phyloP scores from a whole-genome alignment of 2,113 vertebrate genomes.

The Neofelis nebulosa region DNA sequence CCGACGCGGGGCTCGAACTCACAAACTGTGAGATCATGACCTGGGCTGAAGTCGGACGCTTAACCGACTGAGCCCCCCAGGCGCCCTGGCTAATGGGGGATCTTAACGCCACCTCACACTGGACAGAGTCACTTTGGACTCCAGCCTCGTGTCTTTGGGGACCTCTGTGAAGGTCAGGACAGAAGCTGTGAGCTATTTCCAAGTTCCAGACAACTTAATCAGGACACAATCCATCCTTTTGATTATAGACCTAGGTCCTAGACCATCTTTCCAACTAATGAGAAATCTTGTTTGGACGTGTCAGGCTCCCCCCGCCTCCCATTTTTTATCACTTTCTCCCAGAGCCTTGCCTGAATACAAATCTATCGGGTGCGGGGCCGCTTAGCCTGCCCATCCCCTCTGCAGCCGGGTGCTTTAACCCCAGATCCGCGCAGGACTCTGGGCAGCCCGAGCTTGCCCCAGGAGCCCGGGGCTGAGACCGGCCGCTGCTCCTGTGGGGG shows the following conservation, averaged over 20 bases:
- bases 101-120: background rate
- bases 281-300: constrained; percentile 53
- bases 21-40: no score
- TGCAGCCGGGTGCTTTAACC: background rate
- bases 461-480: background rate
- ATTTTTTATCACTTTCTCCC: constrained; percentile 42
- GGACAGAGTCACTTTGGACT: background rate
- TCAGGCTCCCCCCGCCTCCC: background rate
- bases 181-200: background rate
- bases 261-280: constrained; percentile 62
- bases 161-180: constrained; percentile 23
- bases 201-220: constrained; percentile 51
- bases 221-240: constrained; percentile 57
- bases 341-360: background rate
- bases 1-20: no score
- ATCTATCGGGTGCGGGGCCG: fast-evolving
- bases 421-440: background rate
- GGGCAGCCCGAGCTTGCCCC: background rate
- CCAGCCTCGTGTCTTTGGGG: background rate
- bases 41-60: no score
- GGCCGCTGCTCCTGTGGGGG: constrained; percentile 36
- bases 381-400: background rate
- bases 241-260: constrained; percentile 46
- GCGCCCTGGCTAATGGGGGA: background rate
- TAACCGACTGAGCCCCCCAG: no score